phyloP scores from a whole-genome alignment of 2,888 invertebrate species.

The Isoperla grammatica region DNA sequence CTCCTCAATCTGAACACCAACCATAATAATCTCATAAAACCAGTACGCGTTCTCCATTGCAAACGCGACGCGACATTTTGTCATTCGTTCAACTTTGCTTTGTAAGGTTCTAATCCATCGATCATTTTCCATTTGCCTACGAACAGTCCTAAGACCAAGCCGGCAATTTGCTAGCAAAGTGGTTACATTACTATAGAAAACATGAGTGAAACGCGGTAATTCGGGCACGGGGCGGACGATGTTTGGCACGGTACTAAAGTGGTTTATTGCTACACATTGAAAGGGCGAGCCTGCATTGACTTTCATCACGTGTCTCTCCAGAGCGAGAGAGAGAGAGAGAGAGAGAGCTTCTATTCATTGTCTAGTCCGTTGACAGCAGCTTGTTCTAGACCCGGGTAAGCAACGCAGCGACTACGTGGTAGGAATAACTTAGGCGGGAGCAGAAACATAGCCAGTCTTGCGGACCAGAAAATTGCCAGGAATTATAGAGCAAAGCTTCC shows the following conservation, averaged over 20 bases:
- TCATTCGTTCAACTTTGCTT: too few relatives aligned
- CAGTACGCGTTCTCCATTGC: too few relatives aligned
- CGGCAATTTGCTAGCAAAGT: slow-evolving; percentile 14
- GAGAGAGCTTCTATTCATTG: slow-evolving; percentile 23
- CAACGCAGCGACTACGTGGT: background rate
- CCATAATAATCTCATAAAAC: too few relatives aligned
- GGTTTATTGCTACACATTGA: slow-evolving; percentile 24
- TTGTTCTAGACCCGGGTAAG: slow-evolving; percentile 21
- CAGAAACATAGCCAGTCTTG: slow-evolving; percentile 8
- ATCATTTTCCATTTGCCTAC: slow-evolving; percentile 16
- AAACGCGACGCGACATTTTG: too few relatives aligned
- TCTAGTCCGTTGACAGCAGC: slow-evolving; percentile 23
- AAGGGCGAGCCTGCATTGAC: slow-evolving; percentile 22
- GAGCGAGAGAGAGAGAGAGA: background rate
- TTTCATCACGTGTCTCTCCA: slow-evolving; percentile 23
- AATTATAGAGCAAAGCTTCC: slow-evolving; percentile 9
- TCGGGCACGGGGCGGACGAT: slow-evolving; percentile 4
- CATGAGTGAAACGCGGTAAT: slow-evolving; percentile 1
- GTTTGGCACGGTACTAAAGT: slow-evolving; percentile 16
- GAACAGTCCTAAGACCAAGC: slow-evolving; percentile 1
- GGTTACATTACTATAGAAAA: background rate
- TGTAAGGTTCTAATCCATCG: slow-evolving; percentile 3
- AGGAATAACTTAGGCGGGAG: background rate
- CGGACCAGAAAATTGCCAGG: slow-evolving; percentile 13
- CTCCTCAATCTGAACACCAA: too few relatives aligned